Percentiles rank a stretch among this genome's conserved stretches.
Evolutionary conservation across 1,140 invertebrate genomes (phyloP).

Genomic region (Anthonomus grandis): DNA sequence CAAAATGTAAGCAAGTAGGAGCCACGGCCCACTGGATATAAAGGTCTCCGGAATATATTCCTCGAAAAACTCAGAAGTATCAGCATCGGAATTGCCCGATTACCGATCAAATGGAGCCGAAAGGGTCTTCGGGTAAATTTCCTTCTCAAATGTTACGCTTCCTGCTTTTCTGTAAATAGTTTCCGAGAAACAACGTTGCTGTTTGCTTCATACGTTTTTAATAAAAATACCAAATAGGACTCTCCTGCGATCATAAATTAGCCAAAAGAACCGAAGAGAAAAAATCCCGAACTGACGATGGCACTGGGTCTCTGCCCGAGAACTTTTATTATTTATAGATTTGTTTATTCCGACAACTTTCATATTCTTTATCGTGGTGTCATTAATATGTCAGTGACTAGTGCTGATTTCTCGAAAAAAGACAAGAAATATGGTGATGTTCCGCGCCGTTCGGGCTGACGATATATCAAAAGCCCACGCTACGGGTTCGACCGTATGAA

Average conservation of each 20-base stretch:
- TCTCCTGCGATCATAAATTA: no score
- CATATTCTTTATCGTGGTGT: constrained; percentile 41
- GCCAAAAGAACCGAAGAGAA: no score
- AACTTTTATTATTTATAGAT: constrained; percentile 41
- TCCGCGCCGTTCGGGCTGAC: no score
- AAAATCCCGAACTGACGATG: no score
- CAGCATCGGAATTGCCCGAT: constrained; percentile 38
- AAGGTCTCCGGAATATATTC: constrained; percentile 10
- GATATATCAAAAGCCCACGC: no score
- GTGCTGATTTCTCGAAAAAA: constrained; percentile 37
- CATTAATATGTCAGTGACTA: constrained; percentile 39
- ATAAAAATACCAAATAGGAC: no score
- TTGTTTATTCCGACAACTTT: constrained; percentile 41
- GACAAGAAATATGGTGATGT: constrained; percentile 41
- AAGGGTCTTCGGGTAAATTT: constrained; percentile 26
- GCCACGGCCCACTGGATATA: constrained; percentile 25
- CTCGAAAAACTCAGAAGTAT: constrained; percentile 31
- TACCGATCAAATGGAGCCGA: constrained; percentile 31
- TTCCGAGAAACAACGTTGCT: no score
- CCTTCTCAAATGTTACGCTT: no score
- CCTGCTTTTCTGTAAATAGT: no score
- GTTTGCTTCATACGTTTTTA: no score
- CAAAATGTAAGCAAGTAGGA: constrained; percentile 38
- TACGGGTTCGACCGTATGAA: no score
- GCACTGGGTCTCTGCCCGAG: constrained; percentile 17